Evolutionary conservation across 2,888 invertebrate genomes (phyloP).

Genomic region (Leptopterna dolabrata): DNA sequence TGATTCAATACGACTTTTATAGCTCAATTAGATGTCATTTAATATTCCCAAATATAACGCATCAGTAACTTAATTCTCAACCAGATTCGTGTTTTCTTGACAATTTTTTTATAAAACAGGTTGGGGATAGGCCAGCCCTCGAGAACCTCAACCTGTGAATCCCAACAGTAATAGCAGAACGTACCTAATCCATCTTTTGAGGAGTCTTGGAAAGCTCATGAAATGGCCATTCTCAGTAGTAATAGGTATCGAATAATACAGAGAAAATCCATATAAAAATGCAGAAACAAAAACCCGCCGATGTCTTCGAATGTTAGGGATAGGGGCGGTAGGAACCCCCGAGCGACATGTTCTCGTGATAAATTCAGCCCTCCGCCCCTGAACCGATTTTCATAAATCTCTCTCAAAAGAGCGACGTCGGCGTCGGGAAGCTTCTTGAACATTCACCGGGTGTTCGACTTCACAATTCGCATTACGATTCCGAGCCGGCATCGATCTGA

Average conservation of each 20-base stretch:
- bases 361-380: background rate
- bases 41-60: too few relatives aligned
- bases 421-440: background rate
- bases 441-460: conserved; percentile 7
- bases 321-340: background rate
- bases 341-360: conserved; percentile 4
- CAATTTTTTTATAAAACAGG: too few relatives aligned
- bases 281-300: background rate
- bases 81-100: too few relatives aligned
- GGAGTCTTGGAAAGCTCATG: too few relatives aligned
- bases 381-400: conserved; percentile 11
- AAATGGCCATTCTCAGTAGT: background rate
- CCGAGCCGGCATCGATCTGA: background rate
- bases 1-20: too few relatives aligned
- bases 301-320: background rate
- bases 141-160: too few relatives aligned
- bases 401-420: background rate
- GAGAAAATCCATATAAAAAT: background rate
- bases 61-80: too few relatives aligned
- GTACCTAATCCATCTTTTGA: too few relatives aligned
- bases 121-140: too few relatives aligned
- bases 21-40: too few relatives aligned
- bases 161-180: too few relatives aligned
- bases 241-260: background rate
- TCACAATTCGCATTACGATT: conserved; percentile 7